phyloP scores from a whole-genome alignment of 2,888 invertebrate species.

The Antheraea assamensis region DNA sequence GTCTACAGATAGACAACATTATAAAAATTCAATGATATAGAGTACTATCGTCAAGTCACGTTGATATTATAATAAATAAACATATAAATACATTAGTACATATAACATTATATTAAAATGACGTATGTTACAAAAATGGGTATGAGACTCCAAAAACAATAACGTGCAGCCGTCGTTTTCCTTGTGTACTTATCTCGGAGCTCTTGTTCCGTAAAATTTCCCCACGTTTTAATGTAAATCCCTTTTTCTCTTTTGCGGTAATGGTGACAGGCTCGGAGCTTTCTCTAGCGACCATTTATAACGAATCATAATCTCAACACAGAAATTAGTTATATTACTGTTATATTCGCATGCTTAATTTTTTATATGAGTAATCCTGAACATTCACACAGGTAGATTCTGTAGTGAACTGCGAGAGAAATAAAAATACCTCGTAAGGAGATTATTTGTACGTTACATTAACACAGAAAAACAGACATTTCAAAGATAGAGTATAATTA shows the following conservation, averaged over 20 bases:
- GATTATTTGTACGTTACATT: background rate
- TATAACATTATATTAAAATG: background rate
- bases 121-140: constrained; percentile 17
- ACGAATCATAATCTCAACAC: constrained; percentile 67
- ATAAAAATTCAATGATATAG: background rate
- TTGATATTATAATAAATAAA: background rate
- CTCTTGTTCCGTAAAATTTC: constrained; percentile 41
- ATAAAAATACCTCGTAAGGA: constrained; percentile 31
- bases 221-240: constrained; percentile 54
- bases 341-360: constrained; percentile 49
- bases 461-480: background rate
- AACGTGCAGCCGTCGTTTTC: constrained; percentile 23
- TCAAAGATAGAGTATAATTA: too few species aligned
- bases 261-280: constrained; percentile 57
- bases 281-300: constrained; percentile 60
- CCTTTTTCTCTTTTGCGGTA: constrained; percentile 62
- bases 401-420: constrained; percentile 36
- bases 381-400: constrained; percentile 38
- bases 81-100: background rate
- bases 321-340: constrained; percentile 66
- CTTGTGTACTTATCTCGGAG: constrained; percentile 20
- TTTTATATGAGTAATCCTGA: constrained; percentile 57
- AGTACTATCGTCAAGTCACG: background rate
- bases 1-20: too few species aligned
- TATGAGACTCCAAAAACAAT: constrained; percentile 19